These are phyloP conservation scores for Latheticus oryzae DNA, from an alignment of 2,888 invertebrate species.

Conservation along the genomic window DNA sequence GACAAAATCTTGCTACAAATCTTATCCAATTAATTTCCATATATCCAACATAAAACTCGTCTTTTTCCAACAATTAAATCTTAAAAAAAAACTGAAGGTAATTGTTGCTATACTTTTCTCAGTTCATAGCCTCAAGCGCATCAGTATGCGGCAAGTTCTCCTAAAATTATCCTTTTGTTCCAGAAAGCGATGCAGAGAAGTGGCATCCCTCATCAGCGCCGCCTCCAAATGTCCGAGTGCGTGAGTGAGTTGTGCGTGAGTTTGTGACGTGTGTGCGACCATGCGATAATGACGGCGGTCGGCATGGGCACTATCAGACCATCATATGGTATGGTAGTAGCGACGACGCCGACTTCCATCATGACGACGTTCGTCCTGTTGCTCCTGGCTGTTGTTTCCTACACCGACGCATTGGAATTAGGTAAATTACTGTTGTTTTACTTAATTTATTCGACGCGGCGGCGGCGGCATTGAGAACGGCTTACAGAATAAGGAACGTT, in stretches of 20 bases:
- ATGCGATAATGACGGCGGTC: constrained; percentile 52
- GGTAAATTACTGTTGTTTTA: constrained; percentile 48
- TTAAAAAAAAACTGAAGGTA: too few relatives aligned
- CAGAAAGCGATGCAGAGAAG: constrained; percentile 32
- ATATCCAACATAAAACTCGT: too few relatives aligned
- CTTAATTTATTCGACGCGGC: constrained; percentile 37
- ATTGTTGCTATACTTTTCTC: too few relatives aligned
- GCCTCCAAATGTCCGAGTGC: constrained; percentile 43
- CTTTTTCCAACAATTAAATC: too few relatives aligned
- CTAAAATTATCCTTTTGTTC: too few relatives aligned
- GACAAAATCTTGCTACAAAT: too few relatives aligned
- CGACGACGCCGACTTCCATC: constrained; percentile 40
- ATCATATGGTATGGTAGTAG: constrained; percentile 44
- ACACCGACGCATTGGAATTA: constrained; percentile 49
- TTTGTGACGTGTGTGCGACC: constrained; percentile 43
- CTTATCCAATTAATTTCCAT: too few relatives aligned
- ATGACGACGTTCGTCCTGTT: constrained; percentile 46
- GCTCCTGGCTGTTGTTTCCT: constrained; percentile 43
- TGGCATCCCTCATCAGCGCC: constrained; percentile 40
- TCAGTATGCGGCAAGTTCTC: too few relatives aligned
- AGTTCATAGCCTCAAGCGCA: too few relatives aligned
- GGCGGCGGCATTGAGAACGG: constrained; percentile 27
- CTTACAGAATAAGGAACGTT: constrained; percentile 27
- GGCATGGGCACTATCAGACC: constrained; percentile 53
- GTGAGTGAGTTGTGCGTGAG: constrained; percentile 49